Evolutionary conservation across 92 coral and sea anemone genomes (phyloP), one percentile per base, ranked within the genome.

Genomic region (Siderastrea siderea): DNA sequence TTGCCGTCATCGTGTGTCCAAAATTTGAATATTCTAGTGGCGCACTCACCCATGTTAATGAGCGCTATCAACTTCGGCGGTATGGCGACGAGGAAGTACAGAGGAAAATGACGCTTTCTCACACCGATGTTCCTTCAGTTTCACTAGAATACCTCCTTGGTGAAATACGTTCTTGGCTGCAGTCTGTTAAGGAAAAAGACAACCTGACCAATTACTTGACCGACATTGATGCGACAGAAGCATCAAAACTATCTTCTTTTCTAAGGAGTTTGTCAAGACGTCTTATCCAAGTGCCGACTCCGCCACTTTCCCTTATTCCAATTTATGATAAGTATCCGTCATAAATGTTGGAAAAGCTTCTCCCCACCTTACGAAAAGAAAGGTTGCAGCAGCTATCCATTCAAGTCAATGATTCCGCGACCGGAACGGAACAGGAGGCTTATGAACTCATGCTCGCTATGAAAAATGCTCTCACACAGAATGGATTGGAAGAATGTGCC

Each of bases 31-130:
- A 81, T 68, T 74, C 86, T 2, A 73, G 60, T 63, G 85, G 91
- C 4, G 91, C 94, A 17, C 55, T 91, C 53, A 91, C 68, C 38
- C 94, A 86, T 62, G 85, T 91, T 6, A 91, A 86, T 69, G 89
- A 86, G 69, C 86, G 94, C 63, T 91, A 81, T 19, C 94, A 90
- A 58, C 86, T 90, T 45, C 19, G 90, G 49, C 76, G 67, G 71
- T 84, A 77, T 48, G 93, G 93, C n/a, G 92, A 90, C 78, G 79
- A 90, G 49, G 90, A 90, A 46, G 76, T 86, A 13, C 83, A 85
- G 71, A 52, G 49, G 74, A 54, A 75, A 68, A 83, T 90, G 83
- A 84, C 93, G 7, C 67, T 90, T 68, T 81, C 89, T 26, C 51
- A 84, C 63, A 90, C 90, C 2, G 74, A 74, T 16, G 45, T 90